Conservation (phyloP, 1,140 invertebrate genomes). For the Archegozetes longisetosus region DNA sequence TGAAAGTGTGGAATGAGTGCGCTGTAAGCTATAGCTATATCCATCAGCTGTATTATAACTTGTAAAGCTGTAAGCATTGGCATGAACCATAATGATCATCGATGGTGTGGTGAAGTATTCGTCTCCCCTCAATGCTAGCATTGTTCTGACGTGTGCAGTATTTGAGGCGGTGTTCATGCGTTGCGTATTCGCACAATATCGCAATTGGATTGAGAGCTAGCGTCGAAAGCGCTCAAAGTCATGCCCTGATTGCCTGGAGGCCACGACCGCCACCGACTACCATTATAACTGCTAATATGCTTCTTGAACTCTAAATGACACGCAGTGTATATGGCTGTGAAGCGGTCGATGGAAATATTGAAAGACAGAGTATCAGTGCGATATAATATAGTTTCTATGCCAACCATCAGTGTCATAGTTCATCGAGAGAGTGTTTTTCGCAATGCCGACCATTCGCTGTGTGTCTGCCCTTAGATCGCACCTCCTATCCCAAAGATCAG, state of each 20-base stretch:
- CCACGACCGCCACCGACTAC: neutral
- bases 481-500: neutral
- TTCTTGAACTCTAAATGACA: neutral
- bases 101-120: too few species aligned
- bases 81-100: too few species aligned
- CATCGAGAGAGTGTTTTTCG: neutral
- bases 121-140: neutral
- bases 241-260: neutral
- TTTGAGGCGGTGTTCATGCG: neutral
- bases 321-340: too few species aligned
- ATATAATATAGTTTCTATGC: neutral
- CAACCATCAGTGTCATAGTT: neutral
- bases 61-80: too few species aligned
- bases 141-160: neutral
- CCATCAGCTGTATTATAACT: too few species aligned
- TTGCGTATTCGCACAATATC: neutral
- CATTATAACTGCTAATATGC: neutral
- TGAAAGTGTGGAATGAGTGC: too few species aligned
- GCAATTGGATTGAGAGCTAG: neutral
- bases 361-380: too few species aligned
- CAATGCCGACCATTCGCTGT: neutral
- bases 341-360: too few species aligned
- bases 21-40: too few species aligned
- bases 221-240: neutral
- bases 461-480: neutral